Evolutionary conservation across 2,797 vertebrate species (phyloP), one percentile per base, ranked within the genome.

Genomic region (Labroides dimidiatus): DNA sequence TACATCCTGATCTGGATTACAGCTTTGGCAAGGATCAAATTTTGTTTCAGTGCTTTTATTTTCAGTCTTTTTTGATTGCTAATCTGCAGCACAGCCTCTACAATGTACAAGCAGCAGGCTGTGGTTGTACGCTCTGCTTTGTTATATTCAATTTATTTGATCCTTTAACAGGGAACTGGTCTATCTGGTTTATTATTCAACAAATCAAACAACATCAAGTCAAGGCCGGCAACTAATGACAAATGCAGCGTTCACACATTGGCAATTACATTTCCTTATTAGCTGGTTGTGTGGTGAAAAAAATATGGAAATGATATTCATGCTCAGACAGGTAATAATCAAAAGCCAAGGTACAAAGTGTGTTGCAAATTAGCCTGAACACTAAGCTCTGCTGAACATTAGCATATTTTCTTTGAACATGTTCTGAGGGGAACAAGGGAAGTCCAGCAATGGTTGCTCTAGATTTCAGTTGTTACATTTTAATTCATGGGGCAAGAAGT

Each of bases 281-380:
- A 80, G 70, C 6, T 1, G 56, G 30, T 77, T 66, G 69, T 78
- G 49, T 76, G 71, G 75, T 64, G 56, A 77, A 87, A 91, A n/a
- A 91, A 87, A 84, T 86, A 86, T 88, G 84, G 72, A 84, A 89
- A 90, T 88, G 2, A 76, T 82, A 89, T 90, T 87, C 78, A 86
- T 72, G 51, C 68, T 77, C 69, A 75, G 84, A 77, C 70, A 86
- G 77, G 73, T 81, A 87, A 88, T 84, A 88, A 86, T 69, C 72
- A 75, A 86, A 88, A 82, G 33, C 69, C 41, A 84, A 77, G 64
- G 75, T 64, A 78, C 69, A 81, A 83, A 83, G 72, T 51, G 55
- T 66, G 72, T 68, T 63, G 66, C 71, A 83, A 87, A 89, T 91
- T 64, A 84, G 71, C 63, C 64, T 41, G 45, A 87, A 85, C 69